Conservation (phyloP, 1,140 invertebrate genomes). For the Ylistrum balloti region DNA sequence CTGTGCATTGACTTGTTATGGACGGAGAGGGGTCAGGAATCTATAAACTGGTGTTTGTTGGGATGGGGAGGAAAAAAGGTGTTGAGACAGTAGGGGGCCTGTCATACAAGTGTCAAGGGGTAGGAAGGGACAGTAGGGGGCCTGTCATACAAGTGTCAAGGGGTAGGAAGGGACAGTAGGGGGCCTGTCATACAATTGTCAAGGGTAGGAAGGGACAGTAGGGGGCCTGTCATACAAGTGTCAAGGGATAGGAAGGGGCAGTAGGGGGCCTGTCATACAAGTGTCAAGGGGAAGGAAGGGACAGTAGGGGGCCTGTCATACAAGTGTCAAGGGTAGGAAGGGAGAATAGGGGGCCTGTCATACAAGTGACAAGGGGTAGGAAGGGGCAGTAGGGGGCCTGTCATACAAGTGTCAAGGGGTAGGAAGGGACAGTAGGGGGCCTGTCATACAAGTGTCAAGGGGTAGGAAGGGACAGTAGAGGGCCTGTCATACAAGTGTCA, state of each 20-base stretch:
- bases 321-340: not conserved
- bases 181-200: too few species aligned
- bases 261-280: not conserved
- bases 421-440: not conserved
- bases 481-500: too few species aligned
- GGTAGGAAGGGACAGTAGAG: not conserved
- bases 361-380: not conserved
- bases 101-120: too few species aligned
- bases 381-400: not conserved
- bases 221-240: not conserved
- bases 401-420: not conserved
- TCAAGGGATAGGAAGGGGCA: not conserved
- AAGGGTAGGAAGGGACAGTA: not conserved
- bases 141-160: not conserved
- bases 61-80: too few species aligned
- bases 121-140: too few species aligned
- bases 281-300: not conserved
- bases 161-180: not conserved
- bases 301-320: not conserved
- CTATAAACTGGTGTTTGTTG: not conserved
- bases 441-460: not conserved
- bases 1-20: too few species aligned
- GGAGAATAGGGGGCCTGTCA: not conserved
- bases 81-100: too few species aligned
- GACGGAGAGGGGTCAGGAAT: constrained; percentile 71